Percentiles rank a stretch among this genome's conserved stretches.
phyloP scores from a whole-genome alignment of 2,797 vertebrate species.

The Hydrophis major region DNA sequence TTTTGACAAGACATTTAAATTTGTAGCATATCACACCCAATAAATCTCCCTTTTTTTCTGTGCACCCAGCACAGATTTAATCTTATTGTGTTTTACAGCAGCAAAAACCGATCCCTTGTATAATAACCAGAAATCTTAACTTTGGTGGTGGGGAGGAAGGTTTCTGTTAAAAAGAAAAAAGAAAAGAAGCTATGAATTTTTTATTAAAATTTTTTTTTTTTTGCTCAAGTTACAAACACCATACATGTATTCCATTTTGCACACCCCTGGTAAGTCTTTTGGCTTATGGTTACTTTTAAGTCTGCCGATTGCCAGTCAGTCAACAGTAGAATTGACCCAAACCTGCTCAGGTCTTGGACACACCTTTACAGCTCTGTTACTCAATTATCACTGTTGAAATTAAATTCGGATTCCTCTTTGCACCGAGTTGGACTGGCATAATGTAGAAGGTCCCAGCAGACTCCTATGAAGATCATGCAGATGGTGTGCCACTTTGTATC shows the following conservation, averaged over 20 bases:
- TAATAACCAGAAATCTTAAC: slow-evolving; percentile 28
- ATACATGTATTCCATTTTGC: slow-evolving; percentile 41
- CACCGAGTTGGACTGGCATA: slow-evolving; percentile 1
- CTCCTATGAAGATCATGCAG: background rate
- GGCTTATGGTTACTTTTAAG: slow-evolving; percentile 32
- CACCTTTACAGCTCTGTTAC: background rate
- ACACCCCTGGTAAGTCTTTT: slow-evolving; percentile 56
- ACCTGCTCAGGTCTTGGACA: background rate
- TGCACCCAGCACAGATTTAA: slow-evolving; percentile 49
- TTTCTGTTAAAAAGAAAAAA: background rate
- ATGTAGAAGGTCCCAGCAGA: slow-evolving; percentile 7
- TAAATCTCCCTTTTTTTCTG: slow-evolving; percentile 55
- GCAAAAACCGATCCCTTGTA: slow-evolving; percentile 41
- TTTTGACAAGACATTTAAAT: slow-evolving; percentile 50
- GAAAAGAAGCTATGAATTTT: background rate
- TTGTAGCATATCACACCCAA: slow-evolving; percentile 67
- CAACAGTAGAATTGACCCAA: background rate
- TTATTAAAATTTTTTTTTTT: background rate
- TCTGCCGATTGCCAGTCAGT: slow-evolving; percentile 19
- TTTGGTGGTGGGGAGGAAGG: background rate
- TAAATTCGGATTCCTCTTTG: background rate
- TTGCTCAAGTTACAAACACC: slow-evolving; percentile 40
- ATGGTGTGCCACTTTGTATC: background rate
- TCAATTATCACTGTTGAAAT: slow-evolving; percentile 9
- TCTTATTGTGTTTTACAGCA: slow-evolving; percentile 44